Conservation (phyloP, 2,113 vertebrate genomes). For the Chascanopsetta lugubris region DNA sequence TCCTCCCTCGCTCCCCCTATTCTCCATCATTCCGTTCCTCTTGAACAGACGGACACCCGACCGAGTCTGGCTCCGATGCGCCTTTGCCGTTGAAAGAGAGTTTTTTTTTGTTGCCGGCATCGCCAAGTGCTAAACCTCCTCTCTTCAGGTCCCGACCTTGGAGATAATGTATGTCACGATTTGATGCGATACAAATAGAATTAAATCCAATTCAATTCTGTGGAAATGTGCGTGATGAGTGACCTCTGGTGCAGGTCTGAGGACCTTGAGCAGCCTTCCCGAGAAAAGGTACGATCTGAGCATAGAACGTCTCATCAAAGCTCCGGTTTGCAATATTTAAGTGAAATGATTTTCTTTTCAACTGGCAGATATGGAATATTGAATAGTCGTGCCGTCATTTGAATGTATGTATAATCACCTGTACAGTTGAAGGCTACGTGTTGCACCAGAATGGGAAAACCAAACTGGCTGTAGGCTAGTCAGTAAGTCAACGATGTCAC, state of each 20-base stretch:
- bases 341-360: too few species aligned
- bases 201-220: not conserved
- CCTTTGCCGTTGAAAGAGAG: not conserved
- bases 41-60: not conserved
- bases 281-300: conserved; percentile 11
- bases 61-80: not conserved
- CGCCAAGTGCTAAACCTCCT: not conserved
- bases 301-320: too few species aligned
- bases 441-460: too few species aligned
- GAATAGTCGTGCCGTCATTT: too few species aligned
- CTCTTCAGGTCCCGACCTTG: not conserved
- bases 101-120: not conserved
- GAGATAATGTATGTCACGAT: not conserved
- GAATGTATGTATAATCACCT: too few species aligned
- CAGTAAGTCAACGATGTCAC: too few species aligned
- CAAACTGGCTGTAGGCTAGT: too few species aligned
- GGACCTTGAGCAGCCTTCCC: conserved; percentile 36
- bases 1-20: not conserved
- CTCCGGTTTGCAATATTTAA: too few species aligned
- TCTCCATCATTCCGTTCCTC: not conserved
- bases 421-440: too few species aligned
- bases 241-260: conserved; percentile 48
- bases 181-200: not conserved
- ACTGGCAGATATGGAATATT: too few species aligned
- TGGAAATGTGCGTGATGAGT: conserved; percentile 18